Percentiles rank a stretch among this genome's conserved stretches.
Conservation (phyloP, 2,888 invertebrate species). For the Epinotia brunnichana region DNA sequence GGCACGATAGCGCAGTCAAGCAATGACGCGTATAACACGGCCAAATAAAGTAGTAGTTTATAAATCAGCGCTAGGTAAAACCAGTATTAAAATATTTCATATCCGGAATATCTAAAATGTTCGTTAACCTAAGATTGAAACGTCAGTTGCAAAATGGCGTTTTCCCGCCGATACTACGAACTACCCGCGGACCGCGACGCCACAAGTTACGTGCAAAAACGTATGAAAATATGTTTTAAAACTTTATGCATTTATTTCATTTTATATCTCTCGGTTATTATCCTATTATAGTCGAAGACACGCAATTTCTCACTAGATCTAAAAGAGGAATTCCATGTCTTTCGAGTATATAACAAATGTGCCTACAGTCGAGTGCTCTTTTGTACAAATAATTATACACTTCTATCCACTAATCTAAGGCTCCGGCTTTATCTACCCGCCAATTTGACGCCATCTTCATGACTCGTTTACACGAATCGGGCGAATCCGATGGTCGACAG, state of each 20-base stretch:
- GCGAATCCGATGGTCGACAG: background rate
- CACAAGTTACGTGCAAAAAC: slow-evolving; percentile 80
- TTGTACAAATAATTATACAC: slow-evolving; percentile 80
- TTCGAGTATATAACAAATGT: slow-evolving; percentile 71
- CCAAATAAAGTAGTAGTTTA: slow-evolving; percentile 19
- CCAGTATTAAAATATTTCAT: slow-evolving; percentile 41
- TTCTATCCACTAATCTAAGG: slow-evolving; percentile 71
- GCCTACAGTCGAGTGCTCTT: slow-evolving; percentile 77
- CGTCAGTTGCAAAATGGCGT: slow-evolving; percentile 50
- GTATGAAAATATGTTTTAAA: slow-evolving; percentile 81
- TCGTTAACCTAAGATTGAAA: slow-evolving; percentile 40
- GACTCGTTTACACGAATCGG: slow-evolving; percentile 27
- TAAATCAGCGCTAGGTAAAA: slow-evolving; percentile 30
- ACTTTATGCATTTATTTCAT: slow-evolving; percentile 75
- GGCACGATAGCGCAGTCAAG: slow-evolving; percentile 10
- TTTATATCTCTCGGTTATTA: slow-evolving; percentile 76
- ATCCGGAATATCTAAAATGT: slow-evolving; percentile 22
- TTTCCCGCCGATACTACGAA: slow-evolving; percentile 65
- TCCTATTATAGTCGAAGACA: slow-evolving; percentile 54
- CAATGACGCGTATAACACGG: slow-evolving; percentile 11
- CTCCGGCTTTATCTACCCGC: slow-evolving; percentile 49
- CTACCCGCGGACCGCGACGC: slow-evolving; percentile 66
- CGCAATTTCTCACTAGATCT: slow-evolving; percentile 22
- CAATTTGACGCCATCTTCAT: slow-evolving; percentile 30
- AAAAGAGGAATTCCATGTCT: slow-evolving; percentile 43